These are phyloP conservation scores for Drosophila atripex DNA, from an alignment of 2,888 invertebrate species.

Conservation along the genomic window DNA sequence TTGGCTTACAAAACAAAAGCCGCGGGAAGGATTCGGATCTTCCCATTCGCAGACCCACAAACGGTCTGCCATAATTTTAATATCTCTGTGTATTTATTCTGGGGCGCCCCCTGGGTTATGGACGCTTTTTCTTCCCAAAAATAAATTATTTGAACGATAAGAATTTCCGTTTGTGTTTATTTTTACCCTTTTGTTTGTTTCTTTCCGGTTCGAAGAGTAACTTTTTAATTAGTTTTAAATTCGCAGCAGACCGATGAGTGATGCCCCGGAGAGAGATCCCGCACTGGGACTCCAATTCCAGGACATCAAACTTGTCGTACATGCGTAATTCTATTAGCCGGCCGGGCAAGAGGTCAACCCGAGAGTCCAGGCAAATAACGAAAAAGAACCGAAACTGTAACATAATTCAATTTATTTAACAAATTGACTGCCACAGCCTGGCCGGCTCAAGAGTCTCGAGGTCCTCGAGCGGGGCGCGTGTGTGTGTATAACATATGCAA, in stretches of 20 bases:
- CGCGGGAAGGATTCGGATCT: neutral
- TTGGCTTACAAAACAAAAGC: constrained; percentile 24
- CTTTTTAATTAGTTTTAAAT: constrained; percentile 30
- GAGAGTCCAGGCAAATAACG: constrained; percentile 6
- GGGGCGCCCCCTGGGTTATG: constrained; percentile 18
- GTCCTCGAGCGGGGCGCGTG: constrained; percentile 11
- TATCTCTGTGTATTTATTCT: constrained; percentile 27
- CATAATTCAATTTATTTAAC: constrained; percentile 76
- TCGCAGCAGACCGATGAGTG: neutral
- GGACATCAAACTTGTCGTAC: constrained; percentile 36
- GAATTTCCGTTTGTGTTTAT: constrained; percentile 19
- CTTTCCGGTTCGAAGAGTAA: constrained; percentile 9
- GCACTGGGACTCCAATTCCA: constrained; percentile 6
- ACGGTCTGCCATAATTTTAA: constrained; percentile 50
- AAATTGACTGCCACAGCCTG: constrained; percentile 68
- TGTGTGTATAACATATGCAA: constrained; percentile 67
- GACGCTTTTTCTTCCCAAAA: constrained; percentile 15
- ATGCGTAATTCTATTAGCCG: constrained; percentile 32
- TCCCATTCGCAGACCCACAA: constrained; percentile 23
- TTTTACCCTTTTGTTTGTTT: constrained; percentile 4
- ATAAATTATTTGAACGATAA: constrained; percentile 31
- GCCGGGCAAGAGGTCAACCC: constrained; percentile 36
- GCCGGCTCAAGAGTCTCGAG: constrained; percentile 40
- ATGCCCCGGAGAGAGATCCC: constrained; percentile 8
- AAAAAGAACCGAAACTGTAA: constrained; percentile 33